Evolutionary conservation across 2,113 vertebrate species (phyloP).

Genomic region (Embiotoca jacksoni): DNA sequence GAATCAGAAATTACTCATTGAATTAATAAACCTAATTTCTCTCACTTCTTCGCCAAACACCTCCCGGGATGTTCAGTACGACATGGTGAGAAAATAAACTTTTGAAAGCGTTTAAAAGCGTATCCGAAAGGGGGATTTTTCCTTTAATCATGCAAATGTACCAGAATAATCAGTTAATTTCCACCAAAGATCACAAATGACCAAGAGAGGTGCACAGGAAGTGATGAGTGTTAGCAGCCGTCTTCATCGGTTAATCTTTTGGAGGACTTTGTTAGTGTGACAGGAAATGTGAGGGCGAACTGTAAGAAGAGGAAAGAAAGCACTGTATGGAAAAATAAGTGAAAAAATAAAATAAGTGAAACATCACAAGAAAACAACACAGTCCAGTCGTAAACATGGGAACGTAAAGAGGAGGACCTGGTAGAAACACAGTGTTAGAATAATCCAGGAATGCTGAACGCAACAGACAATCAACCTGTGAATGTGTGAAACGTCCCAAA

Average conservation of each 20-base stretch:
- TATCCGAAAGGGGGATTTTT: conserved; percentile 46
- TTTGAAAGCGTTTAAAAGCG: not conserved
- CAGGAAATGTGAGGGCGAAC: conserved; percentile 40
- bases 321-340: conserved; percentile 26
- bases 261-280: conserved; percentile 60
- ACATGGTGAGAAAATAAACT: not conserved
- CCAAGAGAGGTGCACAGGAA: conserved; percentile 24
- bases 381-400: conserved; percentile 40
- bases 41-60: too few species aligned
- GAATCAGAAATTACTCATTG: not conserved
- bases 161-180: conserved; percentile 42
- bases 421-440: conserved; percentile 70
- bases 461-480: conserved; percentile 42
- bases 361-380: conserved; percentile 26
- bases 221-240: conserved; percentile 46
- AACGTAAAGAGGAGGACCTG: conserved; percentile 71
- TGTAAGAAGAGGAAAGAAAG: conserved; percentile 55
- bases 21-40: not conserved
- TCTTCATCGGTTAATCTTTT: conserved; percentile 56
- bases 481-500: conserved; percentile 45
- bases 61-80: too few species aligned
- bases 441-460: conserved; percentile 3
- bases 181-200: conserved; percentile 21
- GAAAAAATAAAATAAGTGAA: conserved; percentile 24
- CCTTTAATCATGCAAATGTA: conserved; percentile 63